These are phyloP conservation scores for Pseudomyrmex cubaensis DNA, from an alignment of 1,140 invertebrate species.

Conservation along the genomic window DNA sequence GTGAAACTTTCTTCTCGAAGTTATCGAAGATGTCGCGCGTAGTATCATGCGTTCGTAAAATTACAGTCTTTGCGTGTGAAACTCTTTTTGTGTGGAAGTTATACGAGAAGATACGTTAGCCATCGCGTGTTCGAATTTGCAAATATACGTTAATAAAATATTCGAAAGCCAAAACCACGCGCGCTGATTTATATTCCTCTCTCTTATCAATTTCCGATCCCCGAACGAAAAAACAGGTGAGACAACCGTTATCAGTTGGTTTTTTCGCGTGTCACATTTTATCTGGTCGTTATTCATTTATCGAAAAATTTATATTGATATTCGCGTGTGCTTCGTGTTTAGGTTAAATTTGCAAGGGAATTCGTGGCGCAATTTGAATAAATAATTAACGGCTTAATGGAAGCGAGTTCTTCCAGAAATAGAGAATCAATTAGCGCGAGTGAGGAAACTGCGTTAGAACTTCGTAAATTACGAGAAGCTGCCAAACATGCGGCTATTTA, in stretches of 20 bases:
- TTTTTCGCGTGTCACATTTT: neutral
- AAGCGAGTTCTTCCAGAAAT: neutral
- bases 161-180: no score
- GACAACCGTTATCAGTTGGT: conserved; percentile 16
- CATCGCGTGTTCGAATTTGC: no score
- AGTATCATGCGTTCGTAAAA: no score
- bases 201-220: conserved; percentile 5
- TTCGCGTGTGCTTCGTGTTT: neutral
- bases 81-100: no score
- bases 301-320: neutral
- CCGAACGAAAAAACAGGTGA: conserved; percentile 3
- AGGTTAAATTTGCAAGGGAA: conserved; percentile 24
- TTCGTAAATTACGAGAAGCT: conserved; percentile 74
- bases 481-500: conserved; percentile 77
- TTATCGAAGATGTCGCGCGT: neutral
- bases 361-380: conserved; percentile 19
- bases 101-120: no score
- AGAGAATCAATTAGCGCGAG: neutral
- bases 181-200: neutral
- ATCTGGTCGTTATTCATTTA: conserved; percentile 38
- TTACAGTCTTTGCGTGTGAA: no score
- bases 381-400: conserved; percentile 45
- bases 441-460: conserved; percentile 54
- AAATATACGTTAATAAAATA: no score
- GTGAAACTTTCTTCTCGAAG: conserved; percentile 13